Base-by-base conservation (phyloP, 2,888 invertebrate genomes). In the Pollenia griseotomentosa region DNA sequence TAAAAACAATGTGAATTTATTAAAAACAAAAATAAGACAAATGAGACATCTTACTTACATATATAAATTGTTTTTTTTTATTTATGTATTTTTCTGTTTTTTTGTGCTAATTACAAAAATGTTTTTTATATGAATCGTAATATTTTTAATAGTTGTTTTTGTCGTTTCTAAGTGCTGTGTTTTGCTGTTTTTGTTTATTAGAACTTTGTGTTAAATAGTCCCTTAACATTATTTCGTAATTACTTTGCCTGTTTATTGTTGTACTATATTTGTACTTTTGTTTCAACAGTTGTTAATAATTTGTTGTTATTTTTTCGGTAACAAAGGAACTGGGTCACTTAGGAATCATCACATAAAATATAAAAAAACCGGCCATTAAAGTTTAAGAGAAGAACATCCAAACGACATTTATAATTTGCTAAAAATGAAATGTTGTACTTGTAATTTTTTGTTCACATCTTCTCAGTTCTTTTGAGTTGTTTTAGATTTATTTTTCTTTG, bases 191-290 rank as follows among this genome's bases (percentile, higher is more conserved):
- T 55, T 85, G 81, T 82, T 78, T 86, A 79, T 83, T 66, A 83
- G 75, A 65, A 53, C 57, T 86, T 82, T 86, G 71, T 87, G 77
- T 87, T 82, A 74, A 82, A 82, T 87, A 82, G 77, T 78, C 84
- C 78, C 68, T 84, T 68, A 84, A 87, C 84, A 87, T 87, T 78
- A 84, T 87, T 81, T 87, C 75, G 73, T 84, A 87, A 84, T 87
- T 87, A 87, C 68, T 81, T 81, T 61, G 40, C 44, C 44, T 68
- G 55, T 12, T 63, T 42, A 42, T 65, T 78, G 44, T n/a, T 53
- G 44, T 53, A 0, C 33, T 5, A 16, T 66, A 16, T 74, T 74
- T 46, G 11, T 51, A 63, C 40, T 73, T 42, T 40, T 75, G 33
- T 77, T 12, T 3, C 16, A 61, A 46, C 68, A 70, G 40, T 74